Evolutionary conservation across 2,888 invertebrate species (phyloP).

Genomic region (Parnassius apollo): DNA sequence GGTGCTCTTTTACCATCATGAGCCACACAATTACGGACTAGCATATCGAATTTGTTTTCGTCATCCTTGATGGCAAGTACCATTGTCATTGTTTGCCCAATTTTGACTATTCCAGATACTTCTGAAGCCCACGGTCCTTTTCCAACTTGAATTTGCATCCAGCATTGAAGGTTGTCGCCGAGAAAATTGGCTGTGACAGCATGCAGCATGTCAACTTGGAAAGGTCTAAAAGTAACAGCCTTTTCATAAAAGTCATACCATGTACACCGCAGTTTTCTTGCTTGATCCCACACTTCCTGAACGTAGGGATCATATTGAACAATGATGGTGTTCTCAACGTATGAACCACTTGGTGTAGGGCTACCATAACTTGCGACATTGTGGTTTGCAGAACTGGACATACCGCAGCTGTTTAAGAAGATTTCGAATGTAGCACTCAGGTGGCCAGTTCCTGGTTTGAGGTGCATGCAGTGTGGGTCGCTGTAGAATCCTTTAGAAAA

Average conservation of each 20-base stretch:
- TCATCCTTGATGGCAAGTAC: conserved; percentile 97
- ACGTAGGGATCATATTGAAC: conserved; percentile 97
- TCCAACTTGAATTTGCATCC: conserved; percentile 98
- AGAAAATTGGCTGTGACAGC: conserved; percentile 97
- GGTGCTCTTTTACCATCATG: conserved; percentile 96
- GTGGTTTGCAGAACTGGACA: conserved; percentile 95
- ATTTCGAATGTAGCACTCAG: conserved; percentile 96
- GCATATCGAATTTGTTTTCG: conserved; percentile 97
- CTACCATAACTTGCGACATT: conserved; percentile 91
- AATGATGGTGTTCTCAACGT: conserved; percentile 96
- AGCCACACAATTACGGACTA: conserved; percentile 96
- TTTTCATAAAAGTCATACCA: conserved; percentile 99
- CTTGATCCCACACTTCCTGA: conserved; percentile 97
- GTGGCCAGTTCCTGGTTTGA: conserved; percentile 95
- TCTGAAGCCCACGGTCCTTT: conserved; percentile 99
- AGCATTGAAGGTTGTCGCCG: conserved; percentile 96
- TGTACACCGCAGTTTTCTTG: conserved; percentile 94
- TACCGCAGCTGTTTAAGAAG: conserved; percentile 95
- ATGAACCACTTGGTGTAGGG: conserved; percentile 94
- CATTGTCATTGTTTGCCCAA: conserved; percentile 98
- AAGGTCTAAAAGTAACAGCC: conserved; percentile 95
- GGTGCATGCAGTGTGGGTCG: conserved; percentile 94
- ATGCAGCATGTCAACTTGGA: conserved; percentile 97
- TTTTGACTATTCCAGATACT: conserved; percentile 96
- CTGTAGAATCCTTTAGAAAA: conserved; percentile 97